Evolutionary conservation across 2,113 vertebrate genomes (phyloP), one percentile per base, ranked within the genome.

Genomic region (Pomatorhinus ruficollis): DNA sequence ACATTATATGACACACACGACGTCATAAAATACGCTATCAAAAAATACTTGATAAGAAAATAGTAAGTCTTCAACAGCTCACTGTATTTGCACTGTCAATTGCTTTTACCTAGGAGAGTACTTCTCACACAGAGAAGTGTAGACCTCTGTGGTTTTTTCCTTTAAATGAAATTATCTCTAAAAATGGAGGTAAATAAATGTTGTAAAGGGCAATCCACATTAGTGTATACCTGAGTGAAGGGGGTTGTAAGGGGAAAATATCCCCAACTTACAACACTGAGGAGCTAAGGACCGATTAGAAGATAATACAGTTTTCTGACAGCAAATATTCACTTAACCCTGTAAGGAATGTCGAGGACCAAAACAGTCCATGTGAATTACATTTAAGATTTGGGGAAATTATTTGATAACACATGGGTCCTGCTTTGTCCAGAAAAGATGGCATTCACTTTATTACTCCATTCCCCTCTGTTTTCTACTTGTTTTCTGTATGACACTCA

Each of bases 261-360:
- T 0, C 0, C 10, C 28, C 24, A 56, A n/a, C 15, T 33, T 11
- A 1, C 6, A 89, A 77, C 23, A 70, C 7, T 47, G 50, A 65
- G 79, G 30, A 45, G 50, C n/a, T 74, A 50, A 47, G n/a, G 50
- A 69, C 28, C 47, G 30, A 49, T 53, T 25, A 57, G 30, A 59
- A 89, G 47, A 53, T 7, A 89, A 69, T 13, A 23, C 1, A 13
- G 59, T 83, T 65, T 83, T 82, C 53, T 87, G 80, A 69, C n/a
- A 66, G 16, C 15, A 87, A 77, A 83, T 69, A 80, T 57, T 61
- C 50, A 69, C 72, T 83, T 81, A 69, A 70, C 9, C 18, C 45
- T 39, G 11, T 50, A 89, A 66, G 6, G 10, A 77, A 57, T 16
- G 11, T 59, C 37, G 45, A 93, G 47, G 10, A 63, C 31, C 42